These are phyloP conservation scores for Rapana venosa DNA, from an alignment of 2,888 invertebrate genomes.

Conservation along the genomic window DNA sequence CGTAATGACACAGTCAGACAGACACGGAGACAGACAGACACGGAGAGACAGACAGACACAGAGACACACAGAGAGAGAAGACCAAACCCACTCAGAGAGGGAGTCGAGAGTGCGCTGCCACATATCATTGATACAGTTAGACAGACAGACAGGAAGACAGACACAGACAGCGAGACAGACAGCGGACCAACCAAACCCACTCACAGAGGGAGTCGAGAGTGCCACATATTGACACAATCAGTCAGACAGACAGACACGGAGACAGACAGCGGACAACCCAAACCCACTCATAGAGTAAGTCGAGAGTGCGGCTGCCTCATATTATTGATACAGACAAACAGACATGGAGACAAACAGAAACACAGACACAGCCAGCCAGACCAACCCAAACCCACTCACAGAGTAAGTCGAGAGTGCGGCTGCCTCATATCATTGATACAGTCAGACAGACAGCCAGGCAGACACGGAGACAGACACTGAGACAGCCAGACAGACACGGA, in stretches of 20 bases:
- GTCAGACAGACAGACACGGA: background rate
- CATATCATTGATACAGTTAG: background rate
- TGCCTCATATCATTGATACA: no score
- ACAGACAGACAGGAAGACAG: background rate
- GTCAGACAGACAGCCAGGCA: background rate
- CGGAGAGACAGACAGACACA: conserved; percentile 1
- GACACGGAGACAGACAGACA: background rate
- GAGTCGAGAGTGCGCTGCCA: background rate
- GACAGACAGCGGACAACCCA: background rate
- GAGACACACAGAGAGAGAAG: background rate
- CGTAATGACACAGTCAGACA: background rate
- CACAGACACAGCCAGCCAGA: background rate
- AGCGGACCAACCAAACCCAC: background rate
- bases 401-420: no score
- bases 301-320: no score
- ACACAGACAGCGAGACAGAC: background rate
- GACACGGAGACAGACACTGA: background rate
- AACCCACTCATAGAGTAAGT: no score
- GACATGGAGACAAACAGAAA: background rate
- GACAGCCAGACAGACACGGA: background rate
- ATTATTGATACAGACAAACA: no score
- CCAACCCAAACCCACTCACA: background rate
- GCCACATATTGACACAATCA: background rate
- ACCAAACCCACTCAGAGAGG: background rate
- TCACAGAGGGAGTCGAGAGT: background rate